phyloP scores from a whole-genome alignment of 2,797 vertebrate species.

The Onychomys torridus region DNA sequence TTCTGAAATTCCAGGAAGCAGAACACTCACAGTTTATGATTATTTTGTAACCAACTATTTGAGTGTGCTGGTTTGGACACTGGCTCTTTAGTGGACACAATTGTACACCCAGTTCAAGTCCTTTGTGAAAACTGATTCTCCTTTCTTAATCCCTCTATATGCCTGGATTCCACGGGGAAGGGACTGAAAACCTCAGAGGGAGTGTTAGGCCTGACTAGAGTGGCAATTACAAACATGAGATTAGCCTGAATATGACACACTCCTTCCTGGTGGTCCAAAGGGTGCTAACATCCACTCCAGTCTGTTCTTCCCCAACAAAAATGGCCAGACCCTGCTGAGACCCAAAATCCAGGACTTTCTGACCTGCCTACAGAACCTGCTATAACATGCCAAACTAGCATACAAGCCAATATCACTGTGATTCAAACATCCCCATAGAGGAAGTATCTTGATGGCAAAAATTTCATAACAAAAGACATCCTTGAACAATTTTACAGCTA shows the following conservation, averaged over 20 bases:
- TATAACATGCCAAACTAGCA: background rate
- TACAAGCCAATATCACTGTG: background rate
- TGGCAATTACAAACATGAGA: background rate
- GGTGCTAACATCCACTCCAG: background rate
- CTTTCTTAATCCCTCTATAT: background rate
- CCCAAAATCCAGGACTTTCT: background rate
- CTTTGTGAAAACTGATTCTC: background rate
- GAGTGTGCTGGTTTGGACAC: background rate
- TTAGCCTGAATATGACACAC: background rate
- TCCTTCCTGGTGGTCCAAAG: background rate
- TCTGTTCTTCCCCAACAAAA: background rate
- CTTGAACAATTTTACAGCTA: background rate
- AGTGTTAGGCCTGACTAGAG: background rate
- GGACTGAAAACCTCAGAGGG: background rate
- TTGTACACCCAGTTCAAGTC: background rate
- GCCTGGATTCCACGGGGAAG: too few species aligned
- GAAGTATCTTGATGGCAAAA: background rate
- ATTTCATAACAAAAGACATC: background rate
- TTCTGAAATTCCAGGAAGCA: conserved; percentile 31
- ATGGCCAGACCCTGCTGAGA: background rate
- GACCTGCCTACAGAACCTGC: background rate
- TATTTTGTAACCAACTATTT: conserved; percentile 33
- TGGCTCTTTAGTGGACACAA: conserved; percentile 6
- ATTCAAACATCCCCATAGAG: background rate
- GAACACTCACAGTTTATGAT: background rate